These are phyloP conservation scores for Lordiphosa mommai DNA, from an alignment of 1,140 invertebrate genomes.

Conservation along the genomic window DNA sequence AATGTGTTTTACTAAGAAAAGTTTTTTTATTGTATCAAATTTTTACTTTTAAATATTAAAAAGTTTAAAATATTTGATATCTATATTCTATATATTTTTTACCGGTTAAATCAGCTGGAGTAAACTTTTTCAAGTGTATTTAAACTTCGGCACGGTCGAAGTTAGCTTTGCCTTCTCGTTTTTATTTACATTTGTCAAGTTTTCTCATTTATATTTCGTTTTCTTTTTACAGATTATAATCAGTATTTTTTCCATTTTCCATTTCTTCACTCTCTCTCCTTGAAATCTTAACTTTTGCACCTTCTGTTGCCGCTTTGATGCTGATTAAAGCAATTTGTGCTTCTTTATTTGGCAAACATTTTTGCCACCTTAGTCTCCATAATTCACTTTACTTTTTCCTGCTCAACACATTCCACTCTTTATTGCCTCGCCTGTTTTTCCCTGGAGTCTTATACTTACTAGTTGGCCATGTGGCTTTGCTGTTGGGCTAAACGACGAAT, in stretches of 20 bases:
- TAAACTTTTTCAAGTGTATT: too few species aligned
- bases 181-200: too few species aligned
- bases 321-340: constrained; percentile 51
- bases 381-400: constrained; percentile 51
- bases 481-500: constrained; percentile 18
- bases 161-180: too few species aligned
- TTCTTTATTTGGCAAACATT: constrained; percentile 49
- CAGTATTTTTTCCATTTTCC: neutral
- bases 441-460: constrained; percentile 27
- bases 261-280: neutral
- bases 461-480: constrained; percentile 41
- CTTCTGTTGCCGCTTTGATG: constrained; percentile 8
- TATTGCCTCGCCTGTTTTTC: constrained; percentile 26
- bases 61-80: too few species aligned
- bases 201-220: too few species aligned
- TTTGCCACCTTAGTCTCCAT: constrained; percentile 32
- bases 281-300: neutral
- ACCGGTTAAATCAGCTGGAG: too few species aligned
- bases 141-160: too few species aligned
- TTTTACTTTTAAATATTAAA: too few species aligned
- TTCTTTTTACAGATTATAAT: too few species aligned
- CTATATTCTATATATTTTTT: too few species aligned
- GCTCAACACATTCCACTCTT: neutral
- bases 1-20: too few species aligned
- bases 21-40: too few species aligned